These are phyloP conservation scores for Charanyca ferruginea DNA, from an alignment of 2,888 invertebrate genomes.

Conservation along the genomic window DNA sequence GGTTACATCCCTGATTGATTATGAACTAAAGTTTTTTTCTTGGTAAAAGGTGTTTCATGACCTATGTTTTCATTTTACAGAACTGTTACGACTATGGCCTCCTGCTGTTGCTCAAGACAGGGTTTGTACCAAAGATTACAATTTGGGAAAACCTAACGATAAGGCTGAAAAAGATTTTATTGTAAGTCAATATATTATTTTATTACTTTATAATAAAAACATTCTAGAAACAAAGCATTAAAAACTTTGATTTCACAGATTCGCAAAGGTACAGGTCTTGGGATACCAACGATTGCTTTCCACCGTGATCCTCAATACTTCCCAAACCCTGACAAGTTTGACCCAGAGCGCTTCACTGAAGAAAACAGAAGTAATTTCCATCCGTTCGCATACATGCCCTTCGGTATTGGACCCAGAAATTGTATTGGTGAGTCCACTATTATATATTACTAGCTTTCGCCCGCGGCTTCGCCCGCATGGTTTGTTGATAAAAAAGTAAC, in stretches of 20 bases:
- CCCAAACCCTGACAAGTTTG: constrained; percentile 88
- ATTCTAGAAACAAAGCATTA: neutral
- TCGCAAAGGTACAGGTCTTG: constrained; percentile 41
- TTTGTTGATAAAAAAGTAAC: too few relatives aligned
- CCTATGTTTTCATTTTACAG: constrained; percentile 10
- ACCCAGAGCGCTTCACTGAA: constrained; percentile 90
- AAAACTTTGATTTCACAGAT: constrained; percentile 4
- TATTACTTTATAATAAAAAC: neutral
- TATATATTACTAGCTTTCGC: too few relatives aligned
- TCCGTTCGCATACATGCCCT: constrained; percentile 80
- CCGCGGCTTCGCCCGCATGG: too few relatives aligned
- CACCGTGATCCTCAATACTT: constrained; percentile 71
- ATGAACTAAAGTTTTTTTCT: neutral
- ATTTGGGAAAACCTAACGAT: constrained; percentile 77
- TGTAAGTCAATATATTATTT: constrained; percentile 67
- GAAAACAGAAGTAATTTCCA: constrained; percentile 85
- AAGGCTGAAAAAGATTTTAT: constrained; percentile 73
- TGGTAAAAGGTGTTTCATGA: neutral
- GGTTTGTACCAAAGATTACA: constrained; percentile 88
- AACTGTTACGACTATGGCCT: constrained; percentile 79
- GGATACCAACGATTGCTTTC: constrained; percentile 40
- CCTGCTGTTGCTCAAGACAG: constrained; percentile 83
- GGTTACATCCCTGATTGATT: neutral
- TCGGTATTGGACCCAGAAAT: constrained; percentile 90
- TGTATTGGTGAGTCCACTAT: constrained; percentile 84